These are phyloP conservation scores for Ferdinandea cuprea DNA, from an alignment of 2,888 invertebrate genomes.

Conservation along the genomic window DNA sequence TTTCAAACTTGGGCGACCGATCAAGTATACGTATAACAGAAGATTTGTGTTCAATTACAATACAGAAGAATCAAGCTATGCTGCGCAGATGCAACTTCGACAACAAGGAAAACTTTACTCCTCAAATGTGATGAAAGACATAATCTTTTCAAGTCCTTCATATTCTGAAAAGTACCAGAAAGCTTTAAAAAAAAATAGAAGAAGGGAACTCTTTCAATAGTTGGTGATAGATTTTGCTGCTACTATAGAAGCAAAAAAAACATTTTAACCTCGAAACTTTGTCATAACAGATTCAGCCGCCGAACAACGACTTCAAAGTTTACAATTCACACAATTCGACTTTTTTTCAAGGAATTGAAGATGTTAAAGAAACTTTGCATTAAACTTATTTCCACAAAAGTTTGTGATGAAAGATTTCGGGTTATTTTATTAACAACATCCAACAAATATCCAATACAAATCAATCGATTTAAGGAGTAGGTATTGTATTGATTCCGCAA, in stretches of 20 bases:
- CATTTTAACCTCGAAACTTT: slow-evolving; percentile 15
- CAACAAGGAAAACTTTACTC: background rate
- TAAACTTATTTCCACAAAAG: background rate
- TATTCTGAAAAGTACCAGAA: background rate
- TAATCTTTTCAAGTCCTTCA: background rate
- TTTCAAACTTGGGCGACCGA: background rate
- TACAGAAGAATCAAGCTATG: no score
- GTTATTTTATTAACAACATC: no score
- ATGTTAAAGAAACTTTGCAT: slow-evolving; percentile 11
- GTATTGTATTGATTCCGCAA: background rate
- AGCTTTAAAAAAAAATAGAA: background rate
- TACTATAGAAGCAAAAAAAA: background rate
- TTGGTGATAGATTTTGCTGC: slow-evolving; percentile 11
- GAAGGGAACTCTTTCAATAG: slow-evolving; percentile 7
- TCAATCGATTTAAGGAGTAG: background rate
- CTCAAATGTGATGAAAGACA: background rate
- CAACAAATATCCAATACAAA: background rate
- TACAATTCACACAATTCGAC: slow-evolving; percentile 12
- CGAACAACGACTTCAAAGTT: slow-evolving; percentile 19
- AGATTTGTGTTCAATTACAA: background rate
- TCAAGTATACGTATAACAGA: background rate
- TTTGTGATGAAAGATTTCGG: background rate
- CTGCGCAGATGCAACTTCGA: background rate
- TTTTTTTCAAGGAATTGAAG: slow-evolving; percentile 14
- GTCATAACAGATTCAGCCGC: slow-evolving; percentile 12